These are phyloP conservation scores for Henricia sp. DNA, from an alignment of 53 echinoderm and acorn worm genomes.

Conservation along the genomic window DNA sequence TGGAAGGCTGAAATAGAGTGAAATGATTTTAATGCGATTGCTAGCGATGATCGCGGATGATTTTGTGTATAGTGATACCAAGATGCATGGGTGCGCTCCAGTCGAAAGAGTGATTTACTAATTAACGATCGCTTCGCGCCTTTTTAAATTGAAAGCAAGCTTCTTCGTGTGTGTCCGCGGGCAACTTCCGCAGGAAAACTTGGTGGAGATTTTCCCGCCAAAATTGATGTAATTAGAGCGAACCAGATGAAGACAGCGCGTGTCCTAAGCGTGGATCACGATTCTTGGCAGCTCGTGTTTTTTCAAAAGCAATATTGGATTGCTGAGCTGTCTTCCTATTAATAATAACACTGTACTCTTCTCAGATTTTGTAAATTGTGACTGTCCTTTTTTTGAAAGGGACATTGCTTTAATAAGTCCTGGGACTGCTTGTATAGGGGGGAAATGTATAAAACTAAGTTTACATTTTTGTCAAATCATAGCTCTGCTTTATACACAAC, in stretches of 20 bases:
- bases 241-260: not conserved
- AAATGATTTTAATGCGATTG: constrained; percentile 25
- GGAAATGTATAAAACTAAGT: no score
- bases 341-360: no score
- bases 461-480: no score
- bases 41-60: constrained; percentile 22
- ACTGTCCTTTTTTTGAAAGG: no score
- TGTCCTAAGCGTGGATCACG: constrained; percentile 14
- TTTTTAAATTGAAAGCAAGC: not conserved
- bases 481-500: no score
- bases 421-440: no score
- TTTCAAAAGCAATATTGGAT: constrained; percentile 36
- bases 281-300: constrained; percentile 48
- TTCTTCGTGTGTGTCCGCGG: constrained; percentile 19
- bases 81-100: not conserved
- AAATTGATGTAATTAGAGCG: constrained; percentile 19
- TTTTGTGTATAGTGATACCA: constrained; percentile 10
- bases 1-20: constrained; percentile 6
- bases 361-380: no score
- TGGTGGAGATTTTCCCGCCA: not conserved
- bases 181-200: constrained; percentile 12
- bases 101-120: not conserved
- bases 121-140: not conserved
- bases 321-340: not conserved
- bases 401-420: no score